Evolutionary conservation across 2,797 vertebrate genomes (phyloP).

Genomic region (Notolepis coatsorum): DNA sequence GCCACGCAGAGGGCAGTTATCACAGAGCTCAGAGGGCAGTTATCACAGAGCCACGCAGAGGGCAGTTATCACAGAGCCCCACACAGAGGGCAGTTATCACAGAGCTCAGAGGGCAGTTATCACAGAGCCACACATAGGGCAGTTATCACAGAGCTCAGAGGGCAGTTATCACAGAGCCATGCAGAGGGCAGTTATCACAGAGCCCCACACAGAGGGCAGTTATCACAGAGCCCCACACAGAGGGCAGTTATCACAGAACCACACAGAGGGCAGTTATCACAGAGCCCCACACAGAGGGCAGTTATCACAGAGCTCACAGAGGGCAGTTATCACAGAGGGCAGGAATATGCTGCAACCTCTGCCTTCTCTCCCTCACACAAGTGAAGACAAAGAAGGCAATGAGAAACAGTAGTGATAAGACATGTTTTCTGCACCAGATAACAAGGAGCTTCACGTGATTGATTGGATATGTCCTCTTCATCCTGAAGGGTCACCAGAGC

Average conservation of each 20-base stretch:
- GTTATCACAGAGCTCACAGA: slow-evolving; percentile 28
- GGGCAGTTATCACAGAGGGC: slow-evolving; percentile 66
- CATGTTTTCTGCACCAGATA: slow-evolving; percentile 38
- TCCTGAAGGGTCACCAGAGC: slow-evolving; percentile 43
- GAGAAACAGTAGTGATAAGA: slow-evolving; percentile 64
- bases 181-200: no score
- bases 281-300: no score
- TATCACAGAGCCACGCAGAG: no score
- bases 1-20: slow-evolving; percentile 42
- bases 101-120: no score
- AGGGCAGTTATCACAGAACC: no score
- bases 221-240: slow-evolving; percentile 74
- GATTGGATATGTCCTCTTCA: slow-evolving; percentile 47
- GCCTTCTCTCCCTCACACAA: slow-evolving; percentile 58
- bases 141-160: slow-evolving; percentile 70
- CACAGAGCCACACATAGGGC: background rate
- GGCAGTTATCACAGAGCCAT: no score
- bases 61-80: no score
- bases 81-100: slow-evolving; percentile 56
- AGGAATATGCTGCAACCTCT: slow-evolving; percentile 71
- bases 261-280: no score
- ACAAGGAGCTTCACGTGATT: slow-evolving; percentile 49
- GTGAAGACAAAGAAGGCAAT: slow-evolving; percentile 59
- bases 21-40: slow-evolving; percentile 66
- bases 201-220: background rate